Base-by-base conservation (phyloP, 2,888 invertebrate species). In the Platyscelio sp. region DNA sequence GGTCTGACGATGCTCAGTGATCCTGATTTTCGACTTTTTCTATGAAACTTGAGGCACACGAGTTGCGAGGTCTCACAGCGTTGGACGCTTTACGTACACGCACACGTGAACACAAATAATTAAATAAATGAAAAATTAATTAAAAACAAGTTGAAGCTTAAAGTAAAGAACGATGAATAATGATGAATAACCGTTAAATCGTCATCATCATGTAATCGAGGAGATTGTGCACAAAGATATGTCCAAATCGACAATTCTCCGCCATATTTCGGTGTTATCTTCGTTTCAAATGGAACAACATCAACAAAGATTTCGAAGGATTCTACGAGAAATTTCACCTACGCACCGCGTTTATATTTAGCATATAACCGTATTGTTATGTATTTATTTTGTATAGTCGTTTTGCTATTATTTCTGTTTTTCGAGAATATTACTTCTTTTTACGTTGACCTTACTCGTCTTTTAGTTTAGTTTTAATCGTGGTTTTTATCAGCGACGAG, bases 331-430 rank as follows among this genome's bases (percentile, higher is more conserved):
- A 70, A n/a, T 51, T 43, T 79, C 61, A 71, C 71, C 65, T 71
- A 60, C 43, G 70, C 83, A 80, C 65, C 58, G 58, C 80, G 80
- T 81, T 82, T 58, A 75, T 58, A 85, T 56, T 77, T 79, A 82
- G 80, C 40, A 29, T 86, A 70, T 86, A 79, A 86, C 72, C 46
- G 74, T 85, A 82, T 58, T 78, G 75, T 85, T 82, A 82, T 79
- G 86, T 84, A 91, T 92, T 92, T 92, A 92, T 92, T 91, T 91
- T 92, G 91, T 91, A 92, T 91, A 91, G 89, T 90, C 86, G 74
- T 75, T 86, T 90, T 88, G 78, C 81, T 70, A 82, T 83, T 72
- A 63, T 78, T 83, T 78, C 29, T 80, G 51, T 56, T 63, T 49
- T 61, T 77, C 27, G 65, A 49, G n/a, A n/a, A 18, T 29, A 70